phyloP scores from a whole-genome alignment of 2,888 invertebrate species.

The Myathropa florea region DNA sequence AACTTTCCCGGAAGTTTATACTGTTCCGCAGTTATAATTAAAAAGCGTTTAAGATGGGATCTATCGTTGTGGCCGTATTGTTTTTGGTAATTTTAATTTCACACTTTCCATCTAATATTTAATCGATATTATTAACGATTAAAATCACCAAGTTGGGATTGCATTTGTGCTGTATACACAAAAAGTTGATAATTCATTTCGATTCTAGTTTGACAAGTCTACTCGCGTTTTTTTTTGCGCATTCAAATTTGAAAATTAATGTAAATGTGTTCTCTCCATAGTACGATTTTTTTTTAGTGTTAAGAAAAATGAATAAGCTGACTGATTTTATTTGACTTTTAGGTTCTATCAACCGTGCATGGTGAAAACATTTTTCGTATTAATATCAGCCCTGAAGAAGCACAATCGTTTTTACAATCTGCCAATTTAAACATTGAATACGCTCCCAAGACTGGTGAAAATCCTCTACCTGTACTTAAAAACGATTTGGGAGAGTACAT shows the following conservation, averaged over 20 bases:
- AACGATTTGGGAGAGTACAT: constrained; percentile 78
- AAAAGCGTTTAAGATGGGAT: constrained; percentile 46
- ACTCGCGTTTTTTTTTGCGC: background rate
- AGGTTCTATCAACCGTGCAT: constrained; percentile 24
- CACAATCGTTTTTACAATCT: constrained; percentile 78
- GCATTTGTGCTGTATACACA: background rate
- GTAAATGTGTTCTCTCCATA: background rate
- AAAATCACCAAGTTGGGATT: background rate
- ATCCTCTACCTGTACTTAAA: constrained; percentile 80
- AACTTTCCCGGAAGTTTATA: constrained; percentile 30
- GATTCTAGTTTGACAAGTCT: background rate
- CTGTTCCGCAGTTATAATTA: constrained; percentile 23
- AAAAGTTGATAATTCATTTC: background rate
- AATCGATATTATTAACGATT: background rate
- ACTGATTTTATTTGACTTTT: background rate
- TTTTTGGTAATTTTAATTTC: constrained; percentile 42
- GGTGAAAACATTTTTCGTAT: constrained; percentile 81
- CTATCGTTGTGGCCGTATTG: constrained; percentile 43
- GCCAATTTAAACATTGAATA: constrained; percentile 82
- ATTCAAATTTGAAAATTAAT: background rate
- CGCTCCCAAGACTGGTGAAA: constrained; percentile 83
- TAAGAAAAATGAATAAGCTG: background rate
- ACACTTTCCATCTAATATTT: background rate
- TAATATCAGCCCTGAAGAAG: constrained; percentile 82
- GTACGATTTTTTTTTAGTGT: too few relatives aligned